These are phyloP conservation scores for Phylloscopus whistleri DNA, from an alignment of 2,113 vertebrate species.

Conservation along the genomic window DNA sequence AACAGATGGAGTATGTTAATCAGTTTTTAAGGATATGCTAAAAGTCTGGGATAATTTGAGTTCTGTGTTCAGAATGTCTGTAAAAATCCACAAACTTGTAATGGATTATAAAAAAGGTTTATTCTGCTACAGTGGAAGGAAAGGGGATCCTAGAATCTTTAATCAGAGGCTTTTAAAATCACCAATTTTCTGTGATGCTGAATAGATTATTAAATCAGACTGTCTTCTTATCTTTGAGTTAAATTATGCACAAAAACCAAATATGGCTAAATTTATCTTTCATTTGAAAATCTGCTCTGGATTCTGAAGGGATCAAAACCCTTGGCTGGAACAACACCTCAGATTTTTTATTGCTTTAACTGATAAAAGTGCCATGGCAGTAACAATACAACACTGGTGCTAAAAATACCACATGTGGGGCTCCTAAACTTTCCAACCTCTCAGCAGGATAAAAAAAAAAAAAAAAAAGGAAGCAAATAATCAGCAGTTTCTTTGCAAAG, in stretches of 20 bases:
- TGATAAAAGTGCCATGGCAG: background rate
- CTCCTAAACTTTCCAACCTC: background rate
- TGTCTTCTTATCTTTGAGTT: background rate
- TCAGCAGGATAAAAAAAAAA: background rate
- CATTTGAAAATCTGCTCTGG: background rate
- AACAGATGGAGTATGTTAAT: constrained; percentile 53
- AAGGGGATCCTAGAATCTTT: background rate
- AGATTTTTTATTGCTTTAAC: background rate
- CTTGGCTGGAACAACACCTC: background rate
- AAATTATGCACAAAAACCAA: background rate
- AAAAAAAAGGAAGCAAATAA: background rate
- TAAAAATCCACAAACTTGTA: background rate
- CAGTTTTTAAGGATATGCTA: background rate
- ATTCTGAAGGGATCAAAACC: background rate
- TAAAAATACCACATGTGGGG: background rate
- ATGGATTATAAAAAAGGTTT: background rate
- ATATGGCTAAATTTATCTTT: background rate
- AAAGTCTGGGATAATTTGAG: background rate
- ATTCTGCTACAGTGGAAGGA: background rate
- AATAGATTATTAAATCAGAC: background rate
- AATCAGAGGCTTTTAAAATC: background rate
- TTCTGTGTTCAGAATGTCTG: background rate
- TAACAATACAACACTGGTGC: background rate
- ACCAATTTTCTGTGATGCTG: background rate
- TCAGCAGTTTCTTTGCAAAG: background rate